phyloP scores from a whole-genome alignment of 2,888 invertebrate genomes.

The Drosophila barbarae region DNA sequence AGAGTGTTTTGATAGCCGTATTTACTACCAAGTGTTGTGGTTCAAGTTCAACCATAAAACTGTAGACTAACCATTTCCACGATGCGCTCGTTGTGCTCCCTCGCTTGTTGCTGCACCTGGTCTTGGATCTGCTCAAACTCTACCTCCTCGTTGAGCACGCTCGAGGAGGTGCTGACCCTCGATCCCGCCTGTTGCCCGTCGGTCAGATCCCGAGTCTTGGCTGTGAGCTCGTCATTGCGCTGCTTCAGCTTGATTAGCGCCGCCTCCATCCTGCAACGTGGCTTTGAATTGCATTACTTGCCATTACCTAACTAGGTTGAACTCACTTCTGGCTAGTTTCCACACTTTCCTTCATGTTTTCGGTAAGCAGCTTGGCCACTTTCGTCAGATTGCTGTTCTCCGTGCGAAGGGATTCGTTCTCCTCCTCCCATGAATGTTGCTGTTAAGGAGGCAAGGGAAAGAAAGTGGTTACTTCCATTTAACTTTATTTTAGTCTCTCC shows the following conservation, averaged over 20 bases:
- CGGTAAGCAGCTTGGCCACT: conserved; percentile 78
- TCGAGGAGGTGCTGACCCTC: conserved; percentile 58
- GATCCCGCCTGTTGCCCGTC: conserved; percentile 72
- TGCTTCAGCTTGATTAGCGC: conserved; percentile 78
- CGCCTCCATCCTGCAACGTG: conserved; percentile 76
- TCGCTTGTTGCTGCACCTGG: conserved; percentile 74
- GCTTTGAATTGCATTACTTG: not conserved
- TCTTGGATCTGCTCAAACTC: conserved; percentile 75
- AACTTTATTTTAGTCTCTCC: not conserved
- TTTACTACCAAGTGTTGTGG: conserved; percentile 20
- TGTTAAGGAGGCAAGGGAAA: conserved; percentile 33
- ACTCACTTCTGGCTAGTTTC: conserved; percentile 79
- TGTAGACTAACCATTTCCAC: conserved; percentile 78
- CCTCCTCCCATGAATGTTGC: conserved; percentile 79
- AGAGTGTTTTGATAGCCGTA: conserved; percentile 18
- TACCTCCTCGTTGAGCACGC: conserved; percentile 55
- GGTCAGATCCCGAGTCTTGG: conserved; percentile 70
- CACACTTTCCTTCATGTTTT: conserved; percentile 80
- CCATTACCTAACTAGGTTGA: too few species aligned
- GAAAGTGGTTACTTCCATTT: not conserved
- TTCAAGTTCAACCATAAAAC: conserved; percentile 11
- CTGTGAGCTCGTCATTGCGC: conserved; percentile 78
- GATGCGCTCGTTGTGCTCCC: conserved; percentile 78
- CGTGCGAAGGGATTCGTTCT: conserved; percentile 77
- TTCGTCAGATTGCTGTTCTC: conserved; percentile 78